These are phyloP conservation scores for Sebastes diploproa DNA, from an alignment of 2,797 vertebrate genomes.

Conservation along the genomic window DNA sequence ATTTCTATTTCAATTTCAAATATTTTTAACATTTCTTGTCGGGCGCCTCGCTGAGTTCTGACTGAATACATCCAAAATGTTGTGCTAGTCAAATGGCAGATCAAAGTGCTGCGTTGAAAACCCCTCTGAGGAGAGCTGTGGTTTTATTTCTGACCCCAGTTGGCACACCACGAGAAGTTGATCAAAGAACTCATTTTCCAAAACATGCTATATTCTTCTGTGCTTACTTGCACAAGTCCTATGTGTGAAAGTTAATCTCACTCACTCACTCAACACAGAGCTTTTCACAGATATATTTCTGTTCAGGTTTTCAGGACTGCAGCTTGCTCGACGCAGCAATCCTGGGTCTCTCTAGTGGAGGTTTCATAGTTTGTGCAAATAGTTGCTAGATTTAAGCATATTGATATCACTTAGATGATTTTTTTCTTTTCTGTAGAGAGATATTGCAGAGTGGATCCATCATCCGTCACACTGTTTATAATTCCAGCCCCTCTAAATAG, in stretches of 20 bases:
- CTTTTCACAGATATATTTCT: conserved; percentile 17
- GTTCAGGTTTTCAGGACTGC: background rate
- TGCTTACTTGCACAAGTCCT: conserved; percentile 34
- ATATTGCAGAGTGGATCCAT: too few relatives aligned
- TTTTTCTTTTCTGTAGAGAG: too few relatives aligned
- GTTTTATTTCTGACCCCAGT: conserved; percentile 52
- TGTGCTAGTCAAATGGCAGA: conserved; percentile 45
- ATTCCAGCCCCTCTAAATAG: too few relatives aligned
- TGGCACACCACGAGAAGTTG: conserved; percentile 39
- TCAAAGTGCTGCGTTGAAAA: conserved; percentile 48
- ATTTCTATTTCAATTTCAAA: conserved; percentile 8
- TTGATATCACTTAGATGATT: background rate
- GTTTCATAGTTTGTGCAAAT: conserved; percentile 14
- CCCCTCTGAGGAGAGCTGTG: conserved; percentile 33
- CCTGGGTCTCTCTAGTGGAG: conserved; percentile 7
- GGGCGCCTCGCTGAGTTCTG: conserved; percentile 22
- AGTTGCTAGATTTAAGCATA: conserved; percentile 1
- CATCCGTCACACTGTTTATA: too few relatives aligned
- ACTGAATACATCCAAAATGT: conserved; percentile 48
- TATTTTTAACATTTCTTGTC: conserved; percentile 24
- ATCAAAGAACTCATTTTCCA: conserved; percentile 60
- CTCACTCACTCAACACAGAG: background rate
- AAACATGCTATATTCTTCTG: conserved; percentile 37
- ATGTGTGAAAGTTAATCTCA: conserved; percentile 30
- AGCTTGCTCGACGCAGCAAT: conserved; percentile 13